Evolutionary conservation across 1,140 invertebrate species (phyloP).

Genomic region (Trinorchestia longiramus): DNA sequence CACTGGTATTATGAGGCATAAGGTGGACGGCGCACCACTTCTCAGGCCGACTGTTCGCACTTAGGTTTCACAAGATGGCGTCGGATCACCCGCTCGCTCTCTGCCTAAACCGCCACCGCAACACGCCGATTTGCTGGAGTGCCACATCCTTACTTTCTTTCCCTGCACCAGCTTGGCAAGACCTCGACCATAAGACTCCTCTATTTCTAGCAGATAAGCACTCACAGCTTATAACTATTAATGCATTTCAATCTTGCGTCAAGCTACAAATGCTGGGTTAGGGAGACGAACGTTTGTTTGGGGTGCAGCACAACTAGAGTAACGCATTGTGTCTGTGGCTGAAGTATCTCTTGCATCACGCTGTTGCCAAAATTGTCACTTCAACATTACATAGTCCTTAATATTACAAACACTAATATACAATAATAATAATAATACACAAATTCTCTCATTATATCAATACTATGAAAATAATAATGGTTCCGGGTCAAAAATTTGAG

Average conservation of each 20-base stretch:
- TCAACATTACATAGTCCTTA: no score
- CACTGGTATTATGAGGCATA: neutral
- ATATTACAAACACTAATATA: no score
- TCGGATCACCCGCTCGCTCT: neutral
- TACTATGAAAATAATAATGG: no score
- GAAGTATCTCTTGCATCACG: no score
- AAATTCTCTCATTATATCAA: no score
- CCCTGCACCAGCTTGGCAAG: neutral
- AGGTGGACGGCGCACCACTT: neutral
- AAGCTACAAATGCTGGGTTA: neutral
- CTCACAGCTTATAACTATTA: neutral
- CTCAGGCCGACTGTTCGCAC: neutral
- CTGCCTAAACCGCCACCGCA: neutral
- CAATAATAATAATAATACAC: no score
- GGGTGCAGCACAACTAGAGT: no score
- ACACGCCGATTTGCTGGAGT: conserved; percentile 26
- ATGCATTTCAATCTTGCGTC: neutral
- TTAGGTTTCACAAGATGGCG: conserved; percentile 36
- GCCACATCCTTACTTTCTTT: conserved; percentile 12
- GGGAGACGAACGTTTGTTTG: no score
- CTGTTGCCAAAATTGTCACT: no score
- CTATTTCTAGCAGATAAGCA: neutral
- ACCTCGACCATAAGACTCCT: neutral
- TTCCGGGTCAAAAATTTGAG: no score
- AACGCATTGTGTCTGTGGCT: no score